These are phyloP conservation scores for Erebia ligea DNA, from an alignment of 2,888 invertebrate genomes.

Conservation along the genomic window DNA sequence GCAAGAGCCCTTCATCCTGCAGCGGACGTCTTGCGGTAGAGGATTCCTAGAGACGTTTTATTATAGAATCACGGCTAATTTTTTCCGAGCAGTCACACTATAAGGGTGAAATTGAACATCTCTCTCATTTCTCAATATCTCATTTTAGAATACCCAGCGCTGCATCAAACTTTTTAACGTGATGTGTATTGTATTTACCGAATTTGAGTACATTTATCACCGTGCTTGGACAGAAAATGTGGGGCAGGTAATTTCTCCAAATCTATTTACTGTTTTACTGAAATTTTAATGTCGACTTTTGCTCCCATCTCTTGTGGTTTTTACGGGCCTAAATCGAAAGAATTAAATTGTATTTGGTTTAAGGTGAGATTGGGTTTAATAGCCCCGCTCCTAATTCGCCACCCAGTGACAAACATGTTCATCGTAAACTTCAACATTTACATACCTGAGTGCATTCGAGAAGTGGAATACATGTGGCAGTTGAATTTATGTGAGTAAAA, in stretches of 20 bases:
- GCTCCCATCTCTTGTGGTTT: too few relatives aligned
- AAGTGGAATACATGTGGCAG: conserved; percentile 92
- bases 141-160: conserved; percentile 84
- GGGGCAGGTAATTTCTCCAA: conserved; percentile 81
- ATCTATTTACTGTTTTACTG: not conserved
- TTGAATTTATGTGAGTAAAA: conserved; percentile 84
- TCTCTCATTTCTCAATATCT: not conserved
- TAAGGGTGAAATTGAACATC: too few relatives aligned
- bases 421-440: conserved; percentile 89
- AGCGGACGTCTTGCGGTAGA: too few relatives aligned
- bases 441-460: conserved; percentile 88
- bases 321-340: too few relatives aligned
- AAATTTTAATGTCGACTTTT: not conserved
- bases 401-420: conserved; percentile 86
- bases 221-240: conserved; percentile 91
- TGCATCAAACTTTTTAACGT: conserved; percentile 91
- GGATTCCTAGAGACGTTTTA: too few relatives aligned
- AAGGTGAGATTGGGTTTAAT: conserved; percentile 86
- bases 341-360: conserved; percentile 11
- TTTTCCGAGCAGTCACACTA: not conserved
- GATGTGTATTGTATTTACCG: conserved; percentile 89
- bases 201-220: conserved; percentile 93
- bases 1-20: too few relatives aligned
- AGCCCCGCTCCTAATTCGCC: conserved; percentile 87
- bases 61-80: not conserved